A percentile compares a stretch with the other conserved stretches of the same genome.
phyloP scores from a whole-genome alignment of 2,888 invertebrate species.

The Caenorhabditis parvicauda region DNA sequence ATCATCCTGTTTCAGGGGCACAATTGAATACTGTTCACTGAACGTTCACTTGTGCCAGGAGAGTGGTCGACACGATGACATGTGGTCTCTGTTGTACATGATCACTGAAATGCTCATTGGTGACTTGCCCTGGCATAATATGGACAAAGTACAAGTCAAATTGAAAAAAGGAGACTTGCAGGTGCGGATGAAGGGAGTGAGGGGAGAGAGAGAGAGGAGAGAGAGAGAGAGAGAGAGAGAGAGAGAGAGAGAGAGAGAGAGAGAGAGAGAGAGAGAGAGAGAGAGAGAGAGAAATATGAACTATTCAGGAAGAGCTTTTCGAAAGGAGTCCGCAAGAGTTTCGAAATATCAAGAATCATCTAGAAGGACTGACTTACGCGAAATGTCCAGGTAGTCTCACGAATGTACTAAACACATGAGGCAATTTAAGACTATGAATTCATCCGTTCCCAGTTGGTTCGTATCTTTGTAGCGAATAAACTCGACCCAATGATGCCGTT shows the following conservation, averaged over 20 bases:
- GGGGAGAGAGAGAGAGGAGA: background rate
- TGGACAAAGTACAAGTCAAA: background rate
- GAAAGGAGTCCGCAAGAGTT: too few relatives aligned
- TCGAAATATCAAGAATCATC: too few relatives aligned
- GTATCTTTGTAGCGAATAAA: too few relatives aligned
- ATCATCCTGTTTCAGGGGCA: too few relatives aligned
- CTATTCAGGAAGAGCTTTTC: background rate
- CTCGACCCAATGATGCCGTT: too few relatives aligned
- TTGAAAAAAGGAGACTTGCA: background rate
- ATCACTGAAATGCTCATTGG: conserved; percentile 5
- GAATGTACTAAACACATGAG: too few relatives aligned
- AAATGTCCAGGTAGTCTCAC: too few relatives aligned
- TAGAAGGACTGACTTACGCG: too few relatives aligned
- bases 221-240: background rate
- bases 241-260: background rate
- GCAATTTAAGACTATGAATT: too few relatives aligned
- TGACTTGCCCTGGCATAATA: conserved; percentile 10
- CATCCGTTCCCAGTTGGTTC: too few relatives aligned
- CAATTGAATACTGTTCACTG: conserved; percentile 14
- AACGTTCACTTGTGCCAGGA: too few relatives aligned
- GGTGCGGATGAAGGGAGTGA: conserved; percentile 1
- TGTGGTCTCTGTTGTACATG: conserved; percentile 16
- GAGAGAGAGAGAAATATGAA: background rate
- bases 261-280: background rate
- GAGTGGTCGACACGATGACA: conserved; percentile 7